phyloP scores from a whole-genome alignment of 2,888 invertebrate genomes.

The Napeogenes inachia region DNA sequence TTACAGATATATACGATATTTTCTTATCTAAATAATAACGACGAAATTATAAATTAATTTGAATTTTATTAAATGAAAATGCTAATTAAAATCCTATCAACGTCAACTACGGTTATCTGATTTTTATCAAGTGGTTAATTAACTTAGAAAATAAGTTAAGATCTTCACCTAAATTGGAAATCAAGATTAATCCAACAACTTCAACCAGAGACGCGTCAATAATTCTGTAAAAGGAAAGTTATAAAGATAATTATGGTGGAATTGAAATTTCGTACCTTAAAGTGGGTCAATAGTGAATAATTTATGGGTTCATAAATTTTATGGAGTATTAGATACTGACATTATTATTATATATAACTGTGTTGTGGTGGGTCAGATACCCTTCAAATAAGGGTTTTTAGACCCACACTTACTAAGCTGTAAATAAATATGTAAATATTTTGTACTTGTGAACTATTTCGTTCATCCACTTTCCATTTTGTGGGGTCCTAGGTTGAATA shows the following conservation, averaged over 20 bases:
- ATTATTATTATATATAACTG: neutral
- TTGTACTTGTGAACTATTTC: slow-evolving; percentile 14
- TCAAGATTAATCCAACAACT: slow-evolving; percentile 22
- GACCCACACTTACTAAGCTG: neutral
- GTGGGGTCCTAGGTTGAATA: slow-evolving; percentile 30
- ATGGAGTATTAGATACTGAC: neutral
- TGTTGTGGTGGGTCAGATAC: neutral
- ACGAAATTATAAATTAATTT: too few species aligned
- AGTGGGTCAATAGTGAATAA: neutral
- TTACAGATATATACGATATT: too few species aligned
- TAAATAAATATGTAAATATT: slow-evolving; percentile 2
- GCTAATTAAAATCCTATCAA: neutral
- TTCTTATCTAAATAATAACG: too few species aligned
- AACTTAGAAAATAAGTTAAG: slow-evolving; percentile 13
- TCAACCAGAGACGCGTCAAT: slow-evolving; percentile 25
- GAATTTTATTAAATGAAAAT: neutral
- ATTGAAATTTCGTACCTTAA: neutral
- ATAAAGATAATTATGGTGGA: slow-evolving; percentile 9
- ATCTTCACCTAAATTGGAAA: slow-evolving; percentile 21
- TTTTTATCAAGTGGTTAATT: slow-evolving; percentile 19
- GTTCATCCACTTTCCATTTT: slow-evolving; percentile 21
- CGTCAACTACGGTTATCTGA: neutral
- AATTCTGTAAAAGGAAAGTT: slow-evolving; percentile 20
- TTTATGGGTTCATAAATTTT: neutral
- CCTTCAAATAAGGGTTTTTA: neutral